Conservation (phyloP, 2,113 vertebrate species). For the Grammomys surdaster region DNA sequence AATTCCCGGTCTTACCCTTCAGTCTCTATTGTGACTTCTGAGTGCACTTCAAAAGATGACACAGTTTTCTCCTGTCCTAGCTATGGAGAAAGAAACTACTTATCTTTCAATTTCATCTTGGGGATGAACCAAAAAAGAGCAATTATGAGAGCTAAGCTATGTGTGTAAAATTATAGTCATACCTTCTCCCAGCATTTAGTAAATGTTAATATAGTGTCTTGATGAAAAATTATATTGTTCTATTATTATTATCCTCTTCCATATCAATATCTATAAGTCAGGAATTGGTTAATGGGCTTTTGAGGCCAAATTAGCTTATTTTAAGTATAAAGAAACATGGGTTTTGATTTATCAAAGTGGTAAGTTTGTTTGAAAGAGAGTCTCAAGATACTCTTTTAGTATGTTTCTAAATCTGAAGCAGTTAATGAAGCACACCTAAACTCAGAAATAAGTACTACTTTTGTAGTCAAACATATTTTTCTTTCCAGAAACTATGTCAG, state of each 20-base stretch:
- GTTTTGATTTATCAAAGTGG: not conserved
- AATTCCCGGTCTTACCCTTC: not conserved
- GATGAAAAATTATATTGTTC: not conserved
- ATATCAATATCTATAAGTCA: not conserved
- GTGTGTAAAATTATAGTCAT: not conserved
- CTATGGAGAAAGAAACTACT: not conserved
- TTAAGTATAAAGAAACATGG: conserved; percentile 5
- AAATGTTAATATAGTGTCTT: conserved; percentile 24
- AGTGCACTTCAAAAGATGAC: not conserved
- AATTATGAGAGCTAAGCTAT: not conserved
- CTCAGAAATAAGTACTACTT: conserved; percentile 2
- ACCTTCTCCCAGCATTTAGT: not conserved
- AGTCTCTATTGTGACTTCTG: not conserved
- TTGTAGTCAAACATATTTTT: not conserved
- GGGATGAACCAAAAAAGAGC: not conserved
- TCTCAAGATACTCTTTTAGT: not conserved
- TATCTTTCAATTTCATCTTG: not conserved
- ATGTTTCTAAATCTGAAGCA: not conserved
- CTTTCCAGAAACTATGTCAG: not conserved
- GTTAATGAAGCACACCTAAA: conserved; percentile 15
- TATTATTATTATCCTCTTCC: not conserved
- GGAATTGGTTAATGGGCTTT: not conserved
- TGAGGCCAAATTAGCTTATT: conserved; percentile 11
- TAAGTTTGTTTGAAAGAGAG: conserved; percentile 42
- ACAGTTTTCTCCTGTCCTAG: not conserved